Evolutionary conservation across 1,140 invertebrate genomes (phyloP).

Genomic region (Nautilus pompilius): DNA sequence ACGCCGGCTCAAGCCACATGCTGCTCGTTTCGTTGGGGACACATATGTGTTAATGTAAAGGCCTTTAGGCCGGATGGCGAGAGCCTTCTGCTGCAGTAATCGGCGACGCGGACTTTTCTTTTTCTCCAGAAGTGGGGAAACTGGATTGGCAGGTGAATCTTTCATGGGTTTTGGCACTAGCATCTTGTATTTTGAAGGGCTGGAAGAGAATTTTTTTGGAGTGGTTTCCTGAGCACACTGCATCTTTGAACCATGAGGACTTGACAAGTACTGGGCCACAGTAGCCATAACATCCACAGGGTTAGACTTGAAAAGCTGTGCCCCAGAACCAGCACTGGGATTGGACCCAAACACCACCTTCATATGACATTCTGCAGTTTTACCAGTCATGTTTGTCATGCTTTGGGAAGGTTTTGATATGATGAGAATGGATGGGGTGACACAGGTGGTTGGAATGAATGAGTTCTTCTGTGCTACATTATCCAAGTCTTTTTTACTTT

Average conservation of each 20-base stretch:
- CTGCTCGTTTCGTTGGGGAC: conserved; percentile 42
- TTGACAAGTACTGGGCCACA: conserved; percentile 23
- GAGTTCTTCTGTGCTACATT: too few species aligned
- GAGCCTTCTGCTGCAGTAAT: conserved; percentile 32
- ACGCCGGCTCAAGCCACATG: conserved; percentile 28
- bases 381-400: too few species aligned
- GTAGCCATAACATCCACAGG: conserved; percentile 24
- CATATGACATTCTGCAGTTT: too few species aligned
- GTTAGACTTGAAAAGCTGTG: too few species aligned
- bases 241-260: conserved; percentile 1
- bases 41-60: conserved; percentile 31
- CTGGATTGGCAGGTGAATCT: conserved; percentile 7
- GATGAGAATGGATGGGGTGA: too few species aligned
- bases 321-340: too few species aligned
- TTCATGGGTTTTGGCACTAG: conserved; percentile 20
- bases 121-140: conserved; percentile 14
- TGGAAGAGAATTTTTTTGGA: conserved; percentile 19
- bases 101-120: conserved; percentile 32
- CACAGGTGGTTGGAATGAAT: too few species aligned
- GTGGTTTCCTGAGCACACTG: conserved; percentile 21
- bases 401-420: too few species aligned
- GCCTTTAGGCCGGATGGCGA: conserved; percentile 40
- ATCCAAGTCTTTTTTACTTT: too few species aligned
- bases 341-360: too few species aligned
- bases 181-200: not conserved